Conservation (phyloP, 2,888 invertebrate species). For the Drosophila cognata region DNA sequence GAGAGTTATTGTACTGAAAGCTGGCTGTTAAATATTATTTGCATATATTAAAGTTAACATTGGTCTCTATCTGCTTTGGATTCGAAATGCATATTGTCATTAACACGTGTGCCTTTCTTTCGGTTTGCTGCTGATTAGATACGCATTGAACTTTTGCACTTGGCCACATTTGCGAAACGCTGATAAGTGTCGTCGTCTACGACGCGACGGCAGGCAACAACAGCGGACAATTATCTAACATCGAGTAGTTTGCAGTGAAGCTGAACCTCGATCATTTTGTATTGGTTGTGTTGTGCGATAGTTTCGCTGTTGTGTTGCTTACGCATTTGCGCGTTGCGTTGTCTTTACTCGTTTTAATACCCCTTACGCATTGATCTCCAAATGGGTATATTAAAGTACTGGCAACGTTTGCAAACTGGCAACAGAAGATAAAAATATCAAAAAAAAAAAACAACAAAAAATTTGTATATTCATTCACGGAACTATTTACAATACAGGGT, state of each 20-base stretch:
- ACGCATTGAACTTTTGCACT: constrained; percentile 52
- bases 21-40: background rate
- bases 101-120: constrained; percentile 31
- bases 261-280: constrained; percentile 9
- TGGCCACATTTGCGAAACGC: constrained; percentile 12
- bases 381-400: background rate
- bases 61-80: background rate
- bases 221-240: constrained; percentile 46
- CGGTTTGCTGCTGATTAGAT: constrained; percentile 51
- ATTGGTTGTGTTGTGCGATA: constrained; percentile 6
- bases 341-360: constrained; percentile 6
- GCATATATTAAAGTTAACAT: background rate
- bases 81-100: constrained; percentile 4
- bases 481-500: background rate
- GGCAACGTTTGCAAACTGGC: background rate
- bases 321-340: constrained; percentile 30
- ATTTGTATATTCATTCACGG: background rate
- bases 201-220: background rate
- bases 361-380: background rate
- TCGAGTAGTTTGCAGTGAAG: constrained; percentile 35
- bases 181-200: background rate
- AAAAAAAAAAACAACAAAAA: background rate
- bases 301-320: constrained; percentile 7
- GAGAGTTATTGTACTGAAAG: constrained; percentile 1
- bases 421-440: background rate